Evolutionary conservation across 2,113 vertebrate species (phyloP).

Genomic region (Odocoileus virginianus): DNA sequence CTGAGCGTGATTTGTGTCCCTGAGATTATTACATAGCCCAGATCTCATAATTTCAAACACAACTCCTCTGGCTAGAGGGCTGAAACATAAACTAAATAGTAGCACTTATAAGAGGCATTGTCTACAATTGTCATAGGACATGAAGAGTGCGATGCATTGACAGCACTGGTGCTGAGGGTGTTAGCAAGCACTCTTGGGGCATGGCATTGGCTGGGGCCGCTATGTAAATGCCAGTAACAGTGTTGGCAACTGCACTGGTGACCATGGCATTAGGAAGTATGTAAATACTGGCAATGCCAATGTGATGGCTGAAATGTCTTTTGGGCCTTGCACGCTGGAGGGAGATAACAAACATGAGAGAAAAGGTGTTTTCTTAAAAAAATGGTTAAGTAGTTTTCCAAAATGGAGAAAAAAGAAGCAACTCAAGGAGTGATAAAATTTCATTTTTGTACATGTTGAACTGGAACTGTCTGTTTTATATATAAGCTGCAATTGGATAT

Average conservation of each 20-base stretch:
- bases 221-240: background rate
- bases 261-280: background rate
- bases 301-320: background rate
- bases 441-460: background rate
- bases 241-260: background rate
- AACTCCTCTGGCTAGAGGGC: background rate
- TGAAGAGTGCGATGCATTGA: background rate
- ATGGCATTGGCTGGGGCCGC: background rate
- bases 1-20: background rate
- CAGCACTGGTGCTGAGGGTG: background rate
- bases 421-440: background rate
- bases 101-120: background rate
- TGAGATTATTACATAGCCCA: background rate
- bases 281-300: background rate
- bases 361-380: background rate
- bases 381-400: background rate
- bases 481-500: background rate
- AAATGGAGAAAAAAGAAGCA: background rate
- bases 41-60: background rate
- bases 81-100: background rate
- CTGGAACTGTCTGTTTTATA: background rate
- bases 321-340: fast-evolving
- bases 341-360: background rate
- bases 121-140: background rate
- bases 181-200: background rate